phyloP scores from a whole-genome alignment of 35 echinoderm and acorn worm genomes.

The Heliocidaris erythrogramma region DNA sequence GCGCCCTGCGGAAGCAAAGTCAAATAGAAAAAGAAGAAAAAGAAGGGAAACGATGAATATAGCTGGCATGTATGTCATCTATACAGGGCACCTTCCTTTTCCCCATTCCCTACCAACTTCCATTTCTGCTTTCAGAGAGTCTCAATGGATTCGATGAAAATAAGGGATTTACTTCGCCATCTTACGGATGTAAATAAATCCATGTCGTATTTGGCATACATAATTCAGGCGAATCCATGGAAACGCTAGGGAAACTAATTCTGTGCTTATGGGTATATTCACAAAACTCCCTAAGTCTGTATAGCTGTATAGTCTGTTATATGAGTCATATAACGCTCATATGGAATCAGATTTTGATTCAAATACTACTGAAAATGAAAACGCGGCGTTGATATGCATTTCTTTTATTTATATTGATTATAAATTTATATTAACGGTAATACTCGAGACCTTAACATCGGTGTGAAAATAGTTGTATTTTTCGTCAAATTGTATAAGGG shows the following conservation, averaged over 20 bases:
- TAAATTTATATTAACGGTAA: too few relatives aligned
- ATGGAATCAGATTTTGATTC: not conserved
- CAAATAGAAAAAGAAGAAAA: too few relatives aligned
- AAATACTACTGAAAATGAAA: not conserved
- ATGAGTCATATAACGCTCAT: not conserved
- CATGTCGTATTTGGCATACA: not conserved
- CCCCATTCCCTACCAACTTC: too few relatives aligned
- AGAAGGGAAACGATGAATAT: too few relatives aligned
- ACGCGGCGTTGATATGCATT: not conserved
- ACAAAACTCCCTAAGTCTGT: not conserved
- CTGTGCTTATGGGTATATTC: not conserved
- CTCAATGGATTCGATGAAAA: slow-evolving; percentile 11
- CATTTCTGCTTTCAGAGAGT: not conserved
- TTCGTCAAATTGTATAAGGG: too few relatives aligned
- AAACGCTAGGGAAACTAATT: not conserved
- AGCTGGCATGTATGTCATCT: too few relatives aligned
- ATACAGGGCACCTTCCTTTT: too few relatives aligned
- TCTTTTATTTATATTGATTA: not conserved
- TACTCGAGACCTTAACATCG: too few relatives aligned
- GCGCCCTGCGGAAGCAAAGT: too few relatives aligned
- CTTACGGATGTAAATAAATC: not conserved
- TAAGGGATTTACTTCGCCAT: not conserved
- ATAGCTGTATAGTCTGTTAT: too few relatives aligned
- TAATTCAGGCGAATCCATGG: not conserved
- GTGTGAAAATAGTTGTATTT: too few relatives aligned